These are phyloP conservation scores for Andricus grossulariae DNA, from an alignment of 1,140 invertebrate species.

Conservation along the genomic window DNA sequence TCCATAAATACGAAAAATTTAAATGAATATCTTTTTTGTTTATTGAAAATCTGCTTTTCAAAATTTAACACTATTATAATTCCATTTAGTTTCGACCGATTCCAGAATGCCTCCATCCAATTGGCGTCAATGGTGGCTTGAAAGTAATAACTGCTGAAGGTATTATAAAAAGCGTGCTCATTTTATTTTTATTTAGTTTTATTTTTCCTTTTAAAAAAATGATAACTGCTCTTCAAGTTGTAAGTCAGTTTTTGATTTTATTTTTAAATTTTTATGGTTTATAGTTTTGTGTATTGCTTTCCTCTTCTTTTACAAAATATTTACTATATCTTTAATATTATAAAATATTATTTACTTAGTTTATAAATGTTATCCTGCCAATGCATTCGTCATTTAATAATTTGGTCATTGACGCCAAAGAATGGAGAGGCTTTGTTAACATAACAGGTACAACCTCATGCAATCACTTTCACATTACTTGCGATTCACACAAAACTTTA, in stretches of 20 bases:
- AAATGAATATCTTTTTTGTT: no score
- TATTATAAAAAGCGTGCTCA: constrained; percentile 22
- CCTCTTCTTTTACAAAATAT: neutral
- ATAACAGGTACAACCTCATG: neutral
- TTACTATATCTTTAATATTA: neutral
- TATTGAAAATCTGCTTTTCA: neutral
- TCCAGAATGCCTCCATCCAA: neutral
- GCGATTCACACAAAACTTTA: constrained; percentile 31
- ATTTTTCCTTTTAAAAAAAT: neutral
- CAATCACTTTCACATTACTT: constrained; percentile 20
- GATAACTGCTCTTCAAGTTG: neutral
- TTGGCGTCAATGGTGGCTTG: constrained; percentile 7
- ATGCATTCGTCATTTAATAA: constrained; percentile 1
- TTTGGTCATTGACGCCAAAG: constrained; percentile 29
- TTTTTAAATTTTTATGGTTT: constrained; percentile 4
- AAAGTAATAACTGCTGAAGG: constrained; percentile 22
- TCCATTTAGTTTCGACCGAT: constrained; percentile 2
- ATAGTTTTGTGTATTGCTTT: constrained; percentile 31
- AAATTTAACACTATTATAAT: constrained; percentile 7
- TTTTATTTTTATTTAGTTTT: constrained; percentile 17
- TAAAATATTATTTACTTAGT: no score
- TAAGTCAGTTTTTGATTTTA: neutral
- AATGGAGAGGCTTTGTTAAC: constrained; percentile 28
- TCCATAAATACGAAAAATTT: no score
- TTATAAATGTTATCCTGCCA: neutral